Evolutionary conservation across 2,113 vertebrate species (phyloP).

Genomic region (Acrocephalus arundinaceus): DNA sequence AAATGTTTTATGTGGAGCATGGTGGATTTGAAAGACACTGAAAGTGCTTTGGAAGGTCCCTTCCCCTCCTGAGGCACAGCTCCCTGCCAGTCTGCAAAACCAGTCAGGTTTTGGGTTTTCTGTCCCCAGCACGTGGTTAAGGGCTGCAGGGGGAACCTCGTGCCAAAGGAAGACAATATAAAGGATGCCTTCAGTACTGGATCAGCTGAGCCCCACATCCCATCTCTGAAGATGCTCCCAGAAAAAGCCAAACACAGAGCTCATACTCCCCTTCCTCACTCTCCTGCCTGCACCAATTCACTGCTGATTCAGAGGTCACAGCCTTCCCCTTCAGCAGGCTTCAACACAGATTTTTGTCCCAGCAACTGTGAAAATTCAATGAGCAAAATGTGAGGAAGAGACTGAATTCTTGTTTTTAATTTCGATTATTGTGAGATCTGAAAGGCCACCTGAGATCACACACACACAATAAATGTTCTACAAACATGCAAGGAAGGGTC

Average conservation of each 20-base stretch:
- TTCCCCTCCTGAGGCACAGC: not conserved
- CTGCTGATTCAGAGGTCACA: not conserved
- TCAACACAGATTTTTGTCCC: not conserved
- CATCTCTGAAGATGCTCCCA: not conserved
- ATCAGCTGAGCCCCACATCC: not conserved
- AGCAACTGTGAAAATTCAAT: not conserved
- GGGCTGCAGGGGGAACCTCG: not conserved
- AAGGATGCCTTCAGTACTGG: not conserved
- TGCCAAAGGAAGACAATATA: not conserved
- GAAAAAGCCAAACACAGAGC: not conserved
- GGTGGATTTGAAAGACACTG: not conserved
- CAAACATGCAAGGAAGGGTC: not conserved
- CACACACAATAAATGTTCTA: not conserved
- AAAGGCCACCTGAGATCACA: not conserved
- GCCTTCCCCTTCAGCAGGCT: not conserved
- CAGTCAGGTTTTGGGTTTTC: not conserved
- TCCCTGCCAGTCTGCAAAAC: not conserved
- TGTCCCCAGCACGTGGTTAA: not conserved
- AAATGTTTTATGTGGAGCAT: not conserved
- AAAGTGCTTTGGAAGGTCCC: not conserved
- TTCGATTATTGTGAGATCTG: not conserved
- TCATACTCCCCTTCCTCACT: not conserved
- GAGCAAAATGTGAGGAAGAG: not conserved
- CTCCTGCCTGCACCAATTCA: not conserved
- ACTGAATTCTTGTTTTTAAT: not conserved